These are phyloP conservation scores for Conus betulinus DNA, from an alignment of 1,140 invertebrate genomes.

Conservation along the genomic window DNA sequence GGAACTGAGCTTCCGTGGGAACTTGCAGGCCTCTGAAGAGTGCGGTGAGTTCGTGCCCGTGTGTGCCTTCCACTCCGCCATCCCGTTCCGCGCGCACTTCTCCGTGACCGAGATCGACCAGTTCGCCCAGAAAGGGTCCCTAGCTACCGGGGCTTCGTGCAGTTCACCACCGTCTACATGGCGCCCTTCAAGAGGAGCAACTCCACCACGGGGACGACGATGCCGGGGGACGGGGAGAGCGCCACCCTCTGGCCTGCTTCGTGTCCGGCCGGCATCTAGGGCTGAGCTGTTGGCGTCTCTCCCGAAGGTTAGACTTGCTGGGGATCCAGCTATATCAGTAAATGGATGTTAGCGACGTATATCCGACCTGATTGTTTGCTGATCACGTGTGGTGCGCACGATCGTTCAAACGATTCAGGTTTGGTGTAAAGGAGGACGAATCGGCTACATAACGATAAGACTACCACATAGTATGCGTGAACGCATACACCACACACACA, in stretches of 20 bases:
- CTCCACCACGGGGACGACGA: not conserved
- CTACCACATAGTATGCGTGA: too few relatives aligned
- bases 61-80: slow-evolving; percentile 15
- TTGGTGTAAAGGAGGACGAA: too few relatives aligned
- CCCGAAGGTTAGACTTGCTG: slow-evolving; percentile 58
- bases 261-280: slow-evolving; percentile 42
- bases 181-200: slow-evolving; percentile 33
- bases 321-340: too few relatives aligned
- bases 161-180: slow-evolving; percentile 53
- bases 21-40: slow-evolving; percentile 43
- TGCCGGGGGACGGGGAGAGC: not conserved
- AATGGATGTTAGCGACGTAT: too few relatives aligned
- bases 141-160: slow-evolving; percentile 65
- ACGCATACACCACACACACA: too few relatives aligned
- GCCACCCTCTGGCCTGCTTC: not conserved
- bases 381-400: not conserved
- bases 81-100: slow-evolving; percentile 45
- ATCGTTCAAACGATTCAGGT: too few relatives aligned
- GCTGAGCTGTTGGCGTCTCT: slow-evolving; percentile 61
- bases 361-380: not conserved
- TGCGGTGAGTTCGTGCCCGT: not conserved
- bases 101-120: slow-evolving; percentile 58
- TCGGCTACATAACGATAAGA: too few relatives aligned
- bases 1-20: slow-evolving; percentile 61
- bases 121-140: slow-evolving; percentile 66